These are phyloP conservation scores for Armadillidium nasatum DNA, from an alignment of 1,140 invertebrate species.

Conservation along the genomic window DNA sequence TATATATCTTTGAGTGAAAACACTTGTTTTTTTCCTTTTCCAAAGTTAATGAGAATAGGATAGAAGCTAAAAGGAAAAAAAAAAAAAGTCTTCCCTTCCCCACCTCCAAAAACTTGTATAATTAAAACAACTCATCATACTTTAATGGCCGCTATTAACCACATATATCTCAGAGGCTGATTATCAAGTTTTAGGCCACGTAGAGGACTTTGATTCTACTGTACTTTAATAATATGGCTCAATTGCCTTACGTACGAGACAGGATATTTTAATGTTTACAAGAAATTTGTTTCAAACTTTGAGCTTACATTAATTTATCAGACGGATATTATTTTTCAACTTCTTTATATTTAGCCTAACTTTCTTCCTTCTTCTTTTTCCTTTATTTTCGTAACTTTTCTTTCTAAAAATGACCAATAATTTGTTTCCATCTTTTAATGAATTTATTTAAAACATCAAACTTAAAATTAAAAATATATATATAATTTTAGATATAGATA, in stretches of 20 bases:
- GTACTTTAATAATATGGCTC: not conserved
- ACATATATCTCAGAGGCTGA: constrained; percentile 1
- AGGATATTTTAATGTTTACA: not conserved
- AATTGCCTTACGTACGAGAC: not conserved
- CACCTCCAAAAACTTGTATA: constrained; percentile 33
- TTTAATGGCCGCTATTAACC: constrained; percentile 38
- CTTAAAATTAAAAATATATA: too few relatives aligned
- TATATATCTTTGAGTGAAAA: too few relatives aligned
- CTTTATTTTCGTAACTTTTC: too few relatives aligned
- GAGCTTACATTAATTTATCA: not conserved
- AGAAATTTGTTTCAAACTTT: not conserved
- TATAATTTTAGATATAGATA: too few relatives aligned
- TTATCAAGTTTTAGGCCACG: not conserved
- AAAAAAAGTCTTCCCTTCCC: too few relatives aligned
- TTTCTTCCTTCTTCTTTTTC: too few relatives aligned
- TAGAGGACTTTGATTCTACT: not conserved
- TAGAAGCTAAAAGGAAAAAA: too few relatives aligned
- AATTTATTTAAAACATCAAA: too few relatives aligned
- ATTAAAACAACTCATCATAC: constrained; percentile 36
- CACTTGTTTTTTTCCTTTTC: not conserved
- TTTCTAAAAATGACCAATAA: too few relatives aligned
- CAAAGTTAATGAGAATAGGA: not conserved
- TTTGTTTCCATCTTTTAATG: too few relatives aligned
- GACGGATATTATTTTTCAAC: too few relatives aligned
- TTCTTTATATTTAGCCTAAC: too few relatives aligned